A percentile compares a stretch with the other conserved stretches of the same genome.
Evolutionary conservation across 2,113 vertebrate species (phyloP).

Genomic region (Raja brachyura): DNA sequence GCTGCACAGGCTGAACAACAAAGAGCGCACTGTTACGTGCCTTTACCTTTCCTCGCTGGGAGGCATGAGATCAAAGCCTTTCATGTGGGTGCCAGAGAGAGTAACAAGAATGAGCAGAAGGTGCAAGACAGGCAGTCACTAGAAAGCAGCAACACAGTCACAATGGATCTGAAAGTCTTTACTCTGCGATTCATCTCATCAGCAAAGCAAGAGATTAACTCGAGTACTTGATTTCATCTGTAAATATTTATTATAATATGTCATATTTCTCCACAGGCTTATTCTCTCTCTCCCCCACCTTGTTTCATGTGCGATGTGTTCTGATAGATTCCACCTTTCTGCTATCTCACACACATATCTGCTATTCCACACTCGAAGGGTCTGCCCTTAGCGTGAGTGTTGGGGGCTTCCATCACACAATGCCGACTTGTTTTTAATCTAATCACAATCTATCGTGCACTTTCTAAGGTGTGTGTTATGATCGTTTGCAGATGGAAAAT

Average conservation of each 20-base stretch:
- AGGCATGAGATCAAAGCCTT: neutral
- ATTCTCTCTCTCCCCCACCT: neutral
- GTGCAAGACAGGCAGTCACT: neutral
- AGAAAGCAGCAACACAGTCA: neutral
- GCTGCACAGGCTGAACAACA: neutral
- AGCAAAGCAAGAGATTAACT: constrained; percentile 21
- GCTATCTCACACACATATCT: neutral
- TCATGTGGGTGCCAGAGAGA: neutral
- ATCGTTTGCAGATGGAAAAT: neutral
- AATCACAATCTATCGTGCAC: neutral
- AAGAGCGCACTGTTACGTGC: neutral
- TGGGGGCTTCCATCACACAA: neutral
- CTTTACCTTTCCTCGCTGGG: neutral
- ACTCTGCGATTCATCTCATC: neutral
- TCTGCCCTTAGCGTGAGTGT: neutral
- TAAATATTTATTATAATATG: constrained; percentile 6
- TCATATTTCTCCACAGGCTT: neutral
- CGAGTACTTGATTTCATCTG: neutral
- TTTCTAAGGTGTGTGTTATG: neutral
- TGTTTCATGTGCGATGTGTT: neutral
- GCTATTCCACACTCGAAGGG: neutral
- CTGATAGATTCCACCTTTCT: neutral
- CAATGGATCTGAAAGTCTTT: neutral
- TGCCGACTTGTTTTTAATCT: neutral
- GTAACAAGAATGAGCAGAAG: neutral